Conservation (phyloP, 1,140 invertebrate genomes). For the Aleiodes sp. region DNA sequence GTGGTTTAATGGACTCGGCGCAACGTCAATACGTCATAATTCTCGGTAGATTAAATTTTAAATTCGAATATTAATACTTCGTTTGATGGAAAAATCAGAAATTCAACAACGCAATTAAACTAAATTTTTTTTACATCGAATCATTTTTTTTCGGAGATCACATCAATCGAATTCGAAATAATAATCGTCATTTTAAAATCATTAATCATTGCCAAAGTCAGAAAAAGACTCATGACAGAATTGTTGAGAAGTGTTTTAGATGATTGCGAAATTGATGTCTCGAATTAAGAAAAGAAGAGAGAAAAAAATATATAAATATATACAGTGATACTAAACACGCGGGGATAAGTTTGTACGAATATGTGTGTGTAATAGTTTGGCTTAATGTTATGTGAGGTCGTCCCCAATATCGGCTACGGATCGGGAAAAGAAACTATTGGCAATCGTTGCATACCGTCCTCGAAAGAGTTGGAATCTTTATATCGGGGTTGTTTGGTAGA, state of each 20-base stretch:
- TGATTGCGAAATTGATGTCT: neutral
- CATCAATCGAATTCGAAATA: no score
- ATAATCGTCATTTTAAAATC: neutral
- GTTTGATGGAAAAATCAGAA: no score
- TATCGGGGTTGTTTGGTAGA: neutral
- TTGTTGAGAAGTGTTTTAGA: neutral
- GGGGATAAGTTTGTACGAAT: no score
- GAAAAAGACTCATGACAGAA: neutral
- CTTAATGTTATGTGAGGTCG: conserved; percentile 36
- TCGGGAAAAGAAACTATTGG: conserved; percentile 48
- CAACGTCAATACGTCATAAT: no score
- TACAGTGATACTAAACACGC: conserved; percentile 41
- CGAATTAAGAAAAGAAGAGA: neutral
- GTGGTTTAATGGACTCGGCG: no score
- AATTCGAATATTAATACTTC: no score
- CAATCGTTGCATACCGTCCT: conserved; percentile 43
- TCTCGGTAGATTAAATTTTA: no score
- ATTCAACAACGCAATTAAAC: no score
- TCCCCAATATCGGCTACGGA: conserved; percentile 48
- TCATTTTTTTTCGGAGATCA: no score
- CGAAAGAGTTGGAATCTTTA: conserved; percentile 37
- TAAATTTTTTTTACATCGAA: no score
- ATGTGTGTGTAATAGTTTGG: conserved; percentile 23
- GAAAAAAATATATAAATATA: conserved; percentile 18
- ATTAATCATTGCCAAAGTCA: conserved; percentile 8